Base-by-base conservation (phyloP, 92 coral and sea anemone genomes). In the Siderastrea siderea region DNA sequence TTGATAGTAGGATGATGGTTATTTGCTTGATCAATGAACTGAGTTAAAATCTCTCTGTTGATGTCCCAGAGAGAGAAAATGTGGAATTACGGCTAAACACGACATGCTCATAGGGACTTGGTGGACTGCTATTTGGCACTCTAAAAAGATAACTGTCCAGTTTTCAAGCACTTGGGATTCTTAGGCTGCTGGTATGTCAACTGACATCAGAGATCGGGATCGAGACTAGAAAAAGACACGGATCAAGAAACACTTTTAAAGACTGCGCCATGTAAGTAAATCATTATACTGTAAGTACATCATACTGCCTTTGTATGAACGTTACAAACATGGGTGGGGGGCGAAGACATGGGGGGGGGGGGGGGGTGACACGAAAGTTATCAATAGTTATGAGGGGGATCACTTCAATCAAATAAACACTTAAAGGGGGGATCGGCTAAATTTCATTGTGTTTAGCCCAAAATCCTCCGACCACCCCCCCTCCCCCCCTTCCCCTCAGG, bases 121-220 rank as follows among this genome's bases (percentile, higher is more conserved):
- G 47, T 66, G 71, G 48, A 38, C 71, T 66, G 15, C 47, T 19
- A 66, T 19, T 7, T 66, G 12, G 46, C 44, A 26, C 46, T 26
- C 44, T 64, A 19, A 64, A 64, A 64, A 64, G 5, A 16, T 59
- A 59, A 64, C 4, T 64, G 15, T 64, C 43, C 69, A 64, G 69
- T 64, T 64, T 64, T 64, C 69, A 64, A 64, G 43, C 45, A 64
- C 69, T 64, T 64, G 45, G 69, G 43, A 64, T 50, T 59, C 12
- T 77, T 51, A 49, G 26, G 50, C 50, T 50, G 79, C 79, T 74
- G 79, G 79, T 74, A 50, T 74, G 12, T 74, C 61, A 74, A 50
- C 58, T 74, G 79, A 52, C 83, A 78, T 78, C 83, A 78, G 71
- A 60, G 47, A 61, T 62, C 83, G 71, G 83, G 83, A 60, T 78